Conservation (phyloP, 2,888 invertebrate species). For the Sarcophaga rosellei region DNA sequence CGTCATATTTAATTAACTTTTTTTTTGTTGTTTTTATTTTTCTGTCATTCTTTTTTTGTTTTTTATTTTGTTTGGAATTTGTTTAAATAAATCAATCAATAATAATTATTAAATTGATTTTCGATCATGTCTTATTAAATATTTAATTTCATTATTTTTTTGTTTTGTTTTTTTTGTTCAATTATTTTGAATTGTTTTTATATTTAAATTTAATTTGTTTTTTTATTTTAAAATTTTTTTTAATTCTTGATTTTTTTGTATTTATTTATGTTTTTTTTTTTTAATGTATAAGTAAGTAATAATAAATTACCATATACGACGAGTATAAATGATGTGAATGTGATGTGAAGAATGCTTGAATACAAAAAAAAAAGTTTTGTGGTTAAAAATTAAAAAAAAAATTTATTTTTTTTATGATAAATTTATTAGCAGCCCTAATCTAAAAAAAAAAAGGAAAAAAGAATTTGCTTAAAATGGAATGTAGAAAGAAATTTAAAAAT, state of each 20-base stretch:
- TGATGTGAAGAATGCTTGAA: conserved; percentile 41
- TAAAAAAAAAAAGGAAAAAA: not conserved
- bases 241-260: conserved; percentile 48
- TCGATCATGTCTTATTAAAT: conserved; percentile 38
- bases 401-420: not conserved
- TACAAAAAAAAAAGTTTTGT: not conserved
- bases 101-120: conserved; percentile 29
- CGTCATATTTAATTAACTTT: not conserved
- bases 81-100: conserved; percentile 43
- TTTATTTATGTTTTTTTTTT: conserved; percentile 67
- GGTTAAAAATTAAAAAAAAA: not conserved
- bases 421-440: not conserved
- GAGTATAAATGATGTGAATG: conserved; percentile 60
- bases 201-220: conserved; percentile 67
- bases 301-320: conserved; percentile 73
- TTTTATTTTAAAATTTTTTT: conserved; percentile 36
- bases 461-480: not conserved
- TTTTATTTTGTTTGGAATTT: conserved; percentile 23
- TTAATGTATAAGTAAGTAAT: conserved; percentile 63
- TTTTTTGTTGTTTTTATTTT: conserved; percentile 30
- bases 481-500: not conserved
- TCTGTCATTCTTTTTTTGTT: conserved; percentile 12
- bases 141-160: conserved; percentile 2
- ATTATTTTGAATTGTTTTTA: conserved; percentile 53
- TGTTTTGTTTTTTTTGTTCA: conserved; percentile 39